Base-by-base conservation (phyloP, 2,797 vertebrate genomes). In the Hafferia zeledoni region DNA sequence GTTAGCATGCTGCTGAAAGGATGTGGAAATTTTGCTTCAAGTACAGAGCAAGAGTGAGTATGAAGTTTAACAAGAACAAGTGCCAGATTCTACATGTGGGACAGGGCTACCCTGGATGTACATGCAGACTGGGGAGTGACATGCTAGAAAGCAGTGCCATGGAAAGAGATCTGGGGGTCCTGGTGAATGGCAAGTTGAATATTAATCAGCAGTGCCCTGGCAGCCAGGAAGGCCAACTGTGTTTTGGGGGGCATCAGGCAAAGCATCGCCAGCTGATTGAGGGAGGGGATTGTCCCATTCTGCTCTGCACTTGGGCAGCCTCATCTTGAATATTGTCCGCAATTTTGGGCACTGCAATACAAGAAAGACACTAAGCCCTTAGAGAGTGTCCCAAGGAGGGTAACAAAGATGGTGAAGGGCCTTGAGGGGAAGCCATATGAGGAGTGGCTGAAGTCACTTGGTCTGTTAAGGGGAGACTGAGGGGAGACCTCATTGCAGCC, bases 241-340 rank as follows among this genome's bases (percentile, higher is more conserved):
- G 31, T 35, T 27, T 35, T 49, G 9, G 3, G 20, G 24, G 0
- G 5, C 23, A 56, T 44, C 70, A 63, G 56, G 6, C 11, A 31
- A 39, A 49, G 14, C 27, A n/a, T 49, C 3, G 0, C 9, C 43
- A 44, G 31, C 16, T 0, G 0, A 28, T 16, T 3, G 8, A 69
- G 49, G 35, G 31, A 70, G 28, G 16, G 11, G 24, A 33, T 64
- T 64, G 24, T 64, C 19, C 43, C 0, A 1, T 15, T 43, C 28
- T 63, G 17, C 37, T 50, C 28, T 57, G 56, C 1, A 1, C 16
- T 63, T 13, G 13, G 5, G 6, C 0, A 0, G 20, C 44, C 44
- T 77, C 28, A 39, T 5, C 14, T 50, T 4, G 0, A 64, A 10
- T 22, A 4, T 14, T 63, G n/a, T 9, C 49, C 3, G 7, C 11